Evolutionary conservation across 2,888 invertebrate species (phyloP).

Genomic region (Cephus pygmeus): DNA sequence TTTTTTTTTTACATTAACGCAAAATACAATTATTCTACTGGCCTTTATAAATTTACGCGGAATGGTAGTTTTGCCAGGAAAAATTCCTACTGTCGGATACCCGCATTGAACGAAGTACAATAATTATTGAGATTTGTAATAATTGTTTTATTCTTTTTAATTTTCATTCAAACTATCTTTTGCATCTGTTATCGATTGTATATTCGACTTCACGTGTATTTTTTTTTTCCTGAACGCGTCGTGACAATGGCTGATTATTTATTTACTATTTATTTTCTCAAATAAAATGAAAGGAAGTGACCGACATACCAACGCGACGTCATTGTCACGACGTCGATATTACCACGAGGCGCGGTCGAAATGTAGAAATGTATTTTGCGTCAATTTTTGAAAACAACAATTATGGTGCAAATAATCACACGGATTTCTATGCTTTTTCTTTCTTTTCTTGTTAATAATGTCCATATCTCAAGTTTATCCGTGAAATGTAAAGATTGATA

Average conservation of each 20-base stretch:
- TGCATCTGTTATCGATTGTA: not conserved
- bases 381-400: conserved; percentile 8
- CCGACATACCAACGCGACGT: not conserved
- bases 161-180: not conserved
- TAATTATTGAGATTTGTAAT: not conserved
- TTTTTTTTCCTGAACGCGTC: not conserved
- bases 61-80: not conserved
- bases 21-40: not conserved
- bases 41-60: not conserved
- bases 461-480: conserved; percentile 15
- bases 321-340: not conserved
- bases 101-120: not conserved
- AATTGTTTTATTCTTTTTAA: not conserved
- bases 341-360: not conserved
- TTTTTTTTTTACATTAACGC: not conserved
- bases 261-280: not conserved
- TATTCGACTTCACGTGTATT: not conserved
- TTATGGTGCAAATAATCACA: not conserved
- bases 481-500: conserved; percentile 35
- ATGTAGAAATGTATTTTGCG: conserved; percentile 21
- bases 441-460: conserved; percentile 35
- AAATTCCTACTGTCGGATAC: too few relatives aligned
- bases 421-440: conserved; percentile 17
- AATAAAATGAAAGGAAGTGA: not conserved
- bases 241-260: not conserved